Conservation (phyloP, 1,140 invertebrate species). For the Anagrus nilaparvatae region DNA sequence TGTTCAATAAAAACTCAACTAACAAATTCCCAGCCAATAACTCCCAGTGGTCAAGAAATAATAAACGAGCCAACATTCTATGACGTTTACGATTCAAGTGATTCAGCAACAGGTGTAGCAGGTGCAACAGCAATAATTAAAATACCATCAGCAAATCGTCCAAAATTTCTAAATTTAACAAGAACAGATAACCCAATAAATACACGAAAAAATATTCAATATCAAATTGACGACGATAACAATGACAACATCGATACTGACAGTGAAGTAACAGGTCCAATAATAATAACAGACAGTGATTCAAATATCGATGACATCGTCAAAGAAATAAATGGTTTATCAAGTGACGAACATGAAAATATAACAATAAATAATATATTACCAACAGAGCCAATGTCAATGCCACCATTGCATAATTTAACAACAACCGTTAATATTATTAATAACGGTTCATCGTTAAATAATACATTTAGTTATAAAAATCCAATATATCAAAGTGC, state of each 20-base stretch:
- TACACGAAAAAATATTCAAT: too few species aligned
- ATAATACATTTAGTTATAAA: constrained; percentile 52
- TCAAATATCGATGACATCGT: constrained; percentile 15
- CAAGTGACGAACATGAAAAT: constrained; percentile 30
- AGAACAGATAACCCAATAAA: too few species aligned
- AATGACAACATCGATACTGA: constrained; percentile 32
- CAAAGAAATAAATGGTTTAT: constrained; percentile 9
- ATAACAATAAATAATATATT: too few species aligned
- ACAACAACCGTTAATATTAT: too few species aligned
- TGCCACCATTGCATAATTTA: constrained; percentile 41
- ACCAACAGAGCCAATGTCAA: constrained; percentile 44
- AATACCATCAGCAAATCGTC: too few species aligned
- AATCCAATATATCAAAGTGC: constrained; percentile 66
- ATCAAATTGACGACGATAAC: too few species aligned
- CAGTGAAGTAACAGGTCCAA: constrained; percentile 22
- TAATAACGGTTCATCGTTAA: too few species aligned
- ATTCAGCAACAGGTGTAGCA: constrained; percentile 11
- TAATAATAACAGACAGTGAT: constrained; percentile 20
- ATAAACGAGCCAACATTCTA: constrained; percentile 34
- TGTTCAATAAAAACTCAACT: constrained; percentile 36
- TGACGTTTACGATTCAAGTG: constrained; percentile 27
- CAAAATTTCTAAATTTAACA: too few species aligned
- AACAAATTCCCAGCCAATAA: constrained; percentile 30
- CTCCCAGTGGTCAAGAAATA: constrained; percentile 26
- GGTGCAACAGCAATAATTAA: too few species aligned